Conservation (phyloP, 2,888 invertebrate species). For the Lasioglossum pauxillum region DNA sequence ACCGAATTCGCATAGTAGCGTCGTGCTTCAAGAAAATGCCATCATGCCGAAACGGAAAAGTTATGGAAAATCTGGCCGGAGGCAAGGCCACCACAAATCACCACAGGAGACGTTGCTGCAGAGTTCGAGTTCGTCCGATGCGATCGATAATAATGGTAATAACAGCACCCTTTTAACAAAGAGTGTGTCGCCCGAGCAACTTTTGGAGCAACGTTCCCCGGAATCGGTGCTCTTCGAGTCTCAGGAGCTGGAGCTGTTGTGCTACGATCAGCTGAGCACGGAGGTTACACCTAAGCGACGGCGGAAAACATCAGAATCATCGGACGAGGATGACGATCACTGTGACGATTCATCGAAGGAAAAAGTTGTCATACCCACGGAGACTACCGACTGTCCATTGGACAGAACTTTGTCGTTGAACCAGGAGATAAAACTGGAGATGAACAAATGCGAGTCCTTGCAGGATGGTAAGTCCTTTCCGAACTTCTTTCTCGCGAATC, state of each 20-base stretch:
- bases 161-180: background rate
- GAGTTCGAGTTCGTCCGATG: conserved; percentile 6
- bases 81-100: conserved; percentile 1
- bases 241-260: conserved; percentile 51
- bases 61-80: conserved; percentile 48
- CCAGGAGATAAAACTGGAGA: conserved; percentile 45
- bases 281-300: conserved; percentile 58
- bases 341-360: background rate
- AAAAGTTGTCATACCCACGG: background rate
- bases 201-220: conserved; percentile 67
- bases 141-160: background rate
- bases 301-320: conserved; percentile 8
- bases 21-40: background rate
- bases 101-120: conserved; percentile 26
- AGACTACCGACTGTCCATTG: conserved; percentile 29
- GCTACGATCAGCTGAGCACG: conserved; percentile 71
- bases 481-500: background rate
- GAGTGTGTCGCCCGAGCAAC: background rate
- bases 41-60: conserved; percentile 58
- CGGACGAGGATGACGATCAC: background rate
- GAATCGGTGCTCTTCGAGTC: conserved; percentile 71
- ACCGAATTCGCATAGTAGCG: background rate
- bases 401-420: conserved; percentile 63
- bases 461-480: conserved; percentile 4
- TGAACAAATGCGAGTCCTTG: conserved; percentile 18